These are phyloP conservation scores for Acyrthosiphon pisum DNA, from an alignment of 1,140 invertebrate species.

Conservation along the genomic window DNA sequence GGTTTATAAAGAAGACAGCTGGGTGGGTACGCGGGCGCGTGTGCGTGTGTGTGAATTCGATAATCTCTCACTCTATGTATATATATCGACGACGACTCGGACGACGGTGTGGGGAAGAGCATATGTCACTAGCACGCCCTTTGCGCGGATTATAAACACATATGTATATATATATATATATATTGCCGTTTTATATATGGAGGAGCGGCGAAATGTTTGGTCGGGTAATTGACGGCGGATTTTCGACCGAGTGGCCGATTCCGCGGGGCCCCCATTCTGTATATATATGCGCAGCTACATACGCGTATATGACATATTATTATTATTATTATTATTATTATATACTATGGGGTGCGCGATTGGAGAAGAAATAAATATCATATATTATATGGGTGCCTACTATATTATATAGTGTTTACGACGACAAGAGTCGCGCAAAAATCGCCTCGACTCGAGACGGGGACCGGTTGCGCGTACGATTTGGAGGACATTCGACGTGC, in stretches of 20 bases:
- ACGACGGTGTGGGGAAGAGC: slow-evolving; percentile 43
- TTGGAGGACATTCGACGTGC: no score
- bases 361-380: neutral
- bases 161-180: neutral
- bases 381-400: neutral
- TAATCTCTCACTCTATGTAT: neutral
- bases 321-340: neutral
- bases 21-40: slow-evolving; percentile 16
- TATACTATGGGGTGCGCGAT: neutral
- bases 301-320: neutral
- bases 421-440: neutral
- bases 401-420: neutral
- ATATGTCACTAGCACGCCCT: slow-evolving; percentile 57
- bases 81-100: neutral
- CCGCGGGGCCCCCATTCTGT: neutral
- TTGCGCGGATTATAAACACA: slow-evolving; percentile 44
- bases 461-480: neutral
- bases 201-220: neutral
- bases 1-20: slow-evolving; percentile 46
- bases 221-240: slow-evolving; percentile 45
- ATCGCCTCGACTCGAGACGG: neutral
- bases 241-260: slow-evolving; percentile 30
- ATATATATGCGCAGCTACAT: no score
- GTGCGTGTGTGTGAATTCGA: slow-evolving; percentile 37
- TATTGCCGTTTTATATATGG: neutral